Evolutionary conservation across 1,140 invertebrate genomes (phyloP).

Genomic region (Telenomus remus): DNA sequence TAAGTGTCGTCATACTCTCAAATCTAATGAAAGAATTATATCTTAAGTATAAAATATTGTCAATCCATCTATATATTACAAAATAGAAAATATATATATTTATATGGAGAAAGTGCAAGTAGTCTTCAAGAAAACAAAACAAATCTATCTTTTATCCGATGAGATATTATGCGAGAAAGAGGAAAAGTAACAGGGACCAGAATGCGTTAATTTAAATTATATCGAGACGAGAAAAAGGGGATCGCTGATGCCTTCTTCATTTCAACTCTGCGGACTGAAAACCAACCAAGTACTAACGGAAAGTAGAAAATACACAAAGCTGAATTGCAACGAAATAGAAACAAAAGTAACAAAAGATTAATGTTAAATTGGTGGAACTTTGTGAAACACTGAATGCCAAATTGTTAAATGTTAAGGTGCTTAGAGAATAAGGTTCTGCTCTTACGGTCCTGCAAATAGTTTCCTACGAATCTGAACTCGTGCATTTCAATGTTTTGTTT

Average conservation of each 20-base stretch:
- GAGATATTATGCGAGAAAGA: constrained; percentile 39
- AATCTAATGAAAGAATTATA: constrained; percentile 52
- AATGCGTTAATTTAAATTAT: constrained; percentile 27
- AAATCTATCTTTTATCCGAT: no score
- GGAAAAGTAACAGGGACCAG: constrained; percentile 53
- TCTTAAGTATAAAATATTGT: constrained; percentile 43
- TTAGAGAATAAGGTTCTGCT: background rate
- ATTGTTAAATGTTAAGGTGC: background rate
- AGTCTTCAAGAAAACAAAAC: no score
- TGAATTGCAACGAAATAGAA: background rate
- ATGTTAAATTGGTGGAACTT: no score
- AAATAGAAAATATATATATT: constrained; percentile 43
- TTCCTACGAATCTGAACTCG: no score
- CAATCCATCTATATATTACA: constrained; percentile 33
- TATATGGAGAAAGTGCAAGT: constrained; percentile 39
- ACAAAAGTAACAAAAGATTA: background rate
- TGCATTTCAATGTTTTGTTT: no score
- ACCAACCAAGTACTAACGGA: background rate
- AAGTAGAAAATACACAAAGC: background rate
- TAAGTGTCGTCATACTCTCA: constrained; percentile 63
- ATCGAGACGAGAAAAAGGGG: constrained; percentile 1
- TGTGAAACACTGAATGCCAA: no score
- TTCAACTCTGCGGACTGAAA: background rate
- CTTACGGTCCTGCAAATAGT: no score
- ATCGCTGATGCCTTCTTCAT: background rate